Conservation (phyloP, 2,888 invertebrate species). For the Cantharis nigra region DNA sequence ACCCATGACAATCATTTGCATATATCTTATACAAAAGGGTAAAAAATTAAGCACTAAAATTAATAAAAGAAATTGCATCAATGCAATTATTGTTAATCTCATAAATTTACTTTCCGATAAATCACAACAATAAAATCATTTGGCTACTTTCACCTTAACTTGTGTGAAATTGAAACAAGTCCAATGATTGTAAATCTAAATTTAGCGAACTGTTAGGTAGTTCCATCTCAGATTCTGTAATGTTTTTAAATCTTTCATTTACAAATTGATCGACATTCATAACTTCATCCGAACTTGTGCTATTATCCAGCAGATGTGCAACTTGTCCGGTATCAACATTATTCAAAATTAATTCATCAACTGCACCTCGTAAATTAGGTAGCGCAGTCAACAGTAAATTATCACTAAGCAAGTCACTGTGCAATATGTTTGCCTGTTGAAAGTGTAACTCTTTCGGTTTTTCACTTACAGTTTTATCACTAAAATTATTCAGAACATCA, state of each 20-base stretch:
- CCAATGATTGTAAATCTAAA: conserved; percentile 50
- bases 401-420: conserved; percentile 41
- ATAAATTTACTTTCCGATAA: not conserved
- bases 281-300: conserved; percentile 52
- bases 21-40: not conserved
- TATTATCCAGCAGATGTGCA: conserved; percentile 48
- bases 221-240: conserved; percentile 51
- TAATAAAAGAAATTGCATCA: not conserved
- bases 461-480: not conserved
- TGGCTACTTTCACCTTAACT: conserved; percentile 37
- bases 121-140: not conserved
- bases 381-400: conserved; percentile 41
- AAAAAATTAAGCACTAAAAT: not conserved
- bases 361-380: conserved; percentile 40
- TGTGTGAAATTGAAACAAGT: conserved; percentile 51
- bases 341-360: conserved; percentile 49
- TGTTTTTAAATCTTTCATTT: conserved; percentile 53
- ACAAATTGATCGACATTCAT: conserved; percentile 57
- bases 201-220: conserved; percentile 42
- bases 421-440: conserved; percentile 19
- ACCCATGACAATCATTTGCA: not conserved
- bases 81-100: not conserved
- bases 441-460: not conserved
- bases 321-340: conserved; percentile 44
- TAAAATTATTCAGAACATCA: not conserved